Evolutionary conservation across 92 coral and sea anemone genomes (phyloP), one percentile per base, ranked within the genome.

Genomic region (Bergia puertoricense): DNA sequence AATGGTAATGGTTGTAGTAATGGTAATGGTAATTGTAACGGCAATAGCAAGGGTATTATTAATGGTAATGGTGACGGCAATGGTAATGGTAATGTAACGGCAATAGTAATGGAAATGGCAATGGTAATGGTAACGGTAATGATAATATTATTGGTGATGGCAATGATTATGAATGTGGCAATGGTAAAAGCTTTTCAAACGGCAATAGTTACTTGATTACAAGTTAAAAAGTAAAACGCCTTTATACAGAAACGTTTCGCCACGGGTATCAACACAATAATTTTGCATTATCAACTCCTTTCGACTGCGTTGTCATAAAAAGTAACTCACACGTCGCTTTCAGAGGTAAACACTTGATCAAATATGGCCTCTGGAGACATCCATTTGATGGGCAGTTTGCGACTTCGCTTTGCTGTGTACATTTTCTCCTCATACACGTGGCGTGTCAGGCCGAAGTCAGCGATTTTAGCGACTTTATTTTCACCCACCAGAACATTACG

Each of bases 331-430:
- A 92, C 97, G 38, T 94, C 97, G 16, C 97, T 94, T 68, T 92
- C 89, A 11, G 88, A 40, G 78, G 97, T 94, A 36, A 94, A 94
- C 23, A 80, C 89, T 65, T 94, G 95, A 57, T 92, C 95, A 81
- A 94, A 94, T 90, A 94, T 94, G 85, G 97, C 97, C 88, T 94
- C 97, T 8, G 93, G 85, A 38, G 95, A 93, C 97, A 94, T 94
- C 97, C 95, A 94, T 56, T 92, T 94, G 30, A 92, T 59, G 6
- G 97, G 97, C 20, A 94, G 90, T 59, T 90, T 90, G 18, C 95
- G 90, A 88, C 75, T 91, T 20, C 79, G 89, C 68, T 91, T 91
- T 51, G 91, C 95, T n/a, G 85, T 89, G 89, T 94, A 94, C 37
- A 92, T 81, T 68, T 72, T 69, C 46, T 92, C 91, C 69, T 94